Percentiles rank a stretch among this genome's conserved stretches.
Conservation (phyloP, 2,797 vertebrate genomes). For the Martes flavigula region DNA sequence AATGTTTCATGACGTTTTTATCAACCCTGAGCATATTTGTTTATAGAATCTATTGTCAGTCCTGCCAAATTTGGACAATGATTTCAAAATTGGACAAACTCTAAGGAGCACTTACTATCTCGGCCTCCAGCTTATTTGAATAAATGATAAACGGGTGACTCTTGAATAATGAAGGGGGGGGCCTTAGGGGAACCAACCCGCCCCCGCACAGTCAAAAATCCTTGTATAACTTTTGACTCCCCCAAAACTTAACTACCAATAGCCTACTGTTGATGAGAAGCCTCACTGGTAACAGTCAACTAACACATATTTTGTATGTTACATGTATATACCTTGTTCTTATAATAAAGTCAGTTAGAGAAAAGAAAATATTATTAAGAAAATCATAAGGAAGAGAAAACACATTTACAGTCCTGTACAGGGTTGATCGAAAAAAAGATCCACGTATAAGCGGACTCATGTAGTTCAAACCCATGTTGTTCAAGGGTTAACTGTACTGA, state of each 20-base stretch:
- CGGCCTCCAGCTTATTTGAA: background rate
- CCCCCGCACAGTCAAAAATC: background rate
- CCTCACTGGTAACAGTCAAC: background rate
- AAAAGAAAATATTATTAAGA: background rate
- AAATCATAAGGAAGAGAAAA: background rate
- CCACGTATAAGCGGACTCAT: background rate
- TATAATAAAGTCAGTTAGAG: background rate
- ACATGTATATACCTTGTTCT: background rate
- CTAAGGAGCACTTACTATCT: background rate
- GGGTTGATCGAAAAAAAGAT: background rate
- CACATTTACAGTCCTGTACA: background rate
- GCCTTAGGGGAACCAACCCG: no score
- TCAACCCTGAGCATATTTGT: background rate
- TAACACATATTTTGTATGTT: background rate
- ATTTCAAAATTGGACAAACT: background rate
- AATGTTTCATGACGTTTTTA: background rate
- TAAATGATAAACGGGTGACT: background rate
- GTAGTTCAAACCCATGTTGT: background rate
- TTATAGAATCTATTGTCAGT: background rate
- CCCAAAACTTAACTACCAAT: background rate
- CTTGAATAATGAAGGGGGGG: background rate
- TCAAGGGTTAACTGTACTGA: background rate
- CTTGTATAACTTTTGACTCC: background rate
- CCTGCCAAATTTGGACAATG: conserved; percentile 15
- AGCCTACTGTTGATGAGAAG: background rate